These are phyloP conservation scores for Corticium candelabrum DNA, from an alignment of 37 sponge, comb jelly and placozoan species.

Conservation along the genomic window DNA sequence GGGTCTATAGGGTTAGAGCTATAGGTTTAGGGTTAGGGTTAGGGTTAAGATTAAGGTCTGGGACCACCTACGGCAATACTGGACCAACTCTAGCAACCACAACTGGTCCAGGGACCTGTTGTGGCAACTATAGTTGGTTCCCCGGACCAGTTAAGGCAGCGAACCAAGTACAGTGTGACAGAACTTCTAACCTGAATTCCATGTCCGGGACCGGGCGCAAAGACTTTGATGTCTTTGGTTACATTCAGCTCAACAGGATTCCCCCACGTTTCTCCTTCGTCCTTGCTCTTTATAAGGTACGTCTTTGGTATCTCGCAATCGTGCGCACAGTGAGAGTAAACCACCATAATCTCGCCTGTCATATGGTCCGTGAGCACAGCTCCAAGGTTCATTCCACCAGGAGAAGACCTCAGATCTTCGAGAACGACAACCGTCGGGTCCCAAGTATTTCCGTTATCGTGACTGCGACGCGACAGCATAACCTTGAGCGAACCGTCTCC, in stretches of 20 bases:
- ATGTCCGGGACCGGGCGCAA: background rate
- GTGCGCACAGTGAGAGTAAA: background rate
- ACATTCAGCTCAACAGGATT: background rate
- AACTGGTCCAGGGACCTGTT: no score
- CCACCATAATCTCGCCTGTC: background rate
- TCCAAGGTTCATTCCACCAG: background rate
- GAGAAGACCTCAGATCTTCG: background rate
- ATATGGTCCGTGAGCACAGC: background rate
- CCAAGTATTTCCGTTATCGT: background rate
- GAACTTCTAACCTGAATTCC: constrained; percentile 7
- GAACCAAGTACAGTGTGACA: no score
- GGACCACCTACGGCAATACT: no score
- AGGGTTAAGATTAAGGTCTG: no score
- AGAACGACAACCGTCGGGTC: background rate
- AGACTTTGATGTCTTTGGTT: background rate
- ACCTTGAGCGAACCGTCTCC: no score
- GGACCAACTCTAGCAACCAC: no score
- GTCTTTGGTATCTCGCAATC: background rate
- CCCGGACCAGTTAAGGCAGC: no score
- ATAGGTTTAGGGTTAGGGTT: no score
- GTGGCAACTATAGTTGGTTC: no score
- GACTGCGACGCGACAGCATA: no score
- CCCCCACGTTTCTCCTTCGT: background rate
- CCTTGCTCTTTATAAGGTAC: background rate
- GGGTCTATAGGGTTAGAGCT: no score